A percentile compares a stretch with the other conserved stretches of the same genome.
Conservation (phyloP, 1,140 invertebrate species). For the Riptortus pedestris region DNA sequence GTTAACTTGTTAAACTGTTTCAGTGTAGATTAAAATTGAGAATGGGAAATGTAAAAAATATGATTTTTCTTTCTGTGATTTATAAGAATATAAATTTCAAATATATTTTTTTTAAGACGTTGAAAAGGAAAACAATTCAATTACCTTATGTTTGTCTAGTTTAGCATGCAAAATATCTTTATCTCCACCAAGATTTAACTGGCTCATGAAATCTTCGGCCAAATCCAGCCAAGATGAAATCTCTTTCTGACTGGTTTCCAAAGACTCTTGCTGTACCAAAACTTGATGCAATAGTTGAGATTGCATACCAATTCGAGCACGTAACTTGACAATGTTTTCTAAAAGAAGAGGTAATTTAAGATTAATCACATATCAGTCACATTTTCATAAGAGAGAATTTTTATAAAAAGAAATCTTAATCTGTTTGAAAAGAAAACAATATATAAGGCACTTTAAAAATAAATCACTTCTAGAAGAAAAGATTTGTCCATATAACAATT, state of each 20-base stretch:
- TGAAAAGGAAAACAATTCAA: too few species aligned
- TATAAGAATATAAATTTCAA: too few species aligned
- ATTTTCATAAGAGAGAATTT: too few species aligned
- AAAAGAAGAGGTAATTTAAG: constrained; percentile 29
- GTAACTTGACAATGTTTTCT: constrained; percentile 69
- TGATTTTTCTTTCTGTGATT: too few species aligned
- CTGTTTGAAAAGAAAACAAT: too few species aligned
- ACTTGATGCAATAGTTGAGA: constrained; percentile 72
- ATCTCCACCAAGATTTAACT: constrained; percentile 52
- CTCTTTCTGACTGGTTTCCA: constrained; percentile 77
- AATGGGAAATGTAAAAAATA: too few species aligned
- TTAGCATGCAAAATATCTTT: constrained; percentile 60
- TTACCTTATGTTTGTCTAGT: constrained; percentile 70
- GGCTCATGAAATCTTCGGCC: constrained; percentile 60
- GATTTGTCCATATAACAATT: too few species aligned
- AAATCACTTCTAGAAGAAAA: too few species aligned
- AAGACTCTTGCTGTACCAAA: constrained; percentile 77
- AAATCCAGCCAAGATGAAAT: constrained; percentile 74
- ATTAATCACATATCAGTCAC: not conserved
- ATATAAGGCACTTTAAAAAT: constrained; percentile 8
- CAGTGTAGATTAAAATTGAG: too few species aligned
- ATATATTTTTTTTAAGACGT: too few species aligned
- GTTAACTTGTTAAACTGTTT: too few species aligned
- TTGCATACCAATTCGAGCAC: constrained; percentile 67
- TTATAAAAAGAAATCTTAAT: too few species aligned